Base-by-base conservation (phyloP, 2,113 vertebrate genomes). In the Pimephales promelas region DNA sequence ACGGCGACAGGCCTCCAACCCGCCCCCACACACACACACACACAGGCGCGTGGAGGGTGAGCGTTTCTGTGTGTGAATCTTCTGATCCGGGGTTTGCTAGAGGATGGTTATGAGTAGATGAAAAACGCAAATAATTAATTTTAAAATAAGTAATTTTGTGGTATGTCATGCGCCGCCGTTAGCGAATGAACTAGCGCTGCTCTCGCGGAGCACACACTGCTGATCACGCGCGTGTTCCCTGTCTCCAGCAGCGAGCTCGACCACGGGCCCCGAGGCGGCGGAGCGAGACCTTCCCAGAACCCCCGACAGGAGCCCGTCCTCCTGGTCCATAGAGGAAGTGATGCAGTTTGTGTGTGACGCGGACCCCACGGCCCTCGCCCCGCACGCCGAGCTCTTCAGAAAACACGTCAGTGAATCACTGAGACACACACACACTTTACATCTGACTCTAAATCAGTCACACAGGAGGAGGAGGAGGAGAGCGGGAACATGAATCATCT, bases 281-380 rank as follows among this genome's bases (percentile, higher is more conserved):
- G 96, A 97, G 79, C 92, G 94, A 49, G 95, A 96, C 64, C 87
- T 91, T 81, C 90, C 91, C 84, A 92, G 91, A 82, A 86, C 79
- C 31, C 87, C 88, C 83, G 92, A 85, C 85, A 95, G 94, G 88
- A 95, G 95, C 91, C 97, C 97, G 52, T 93, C 96, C 10, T 93
- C 89, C 86, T 99, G 98, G 98, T 95, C 96, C 86, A 96, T 99
- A 86, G 97, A 98, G 83, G 97, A 99, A 94, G 97, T 99, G 76
- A 98, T 99, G 92, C 93, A 91, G 92, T 99, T 97, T 87, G 95
- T 98, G 89, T 95, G 95, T 90, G 94, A 96, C 83, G 96, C 95
- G 26, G 97, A 99, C 91, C 97, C 97, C 66, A 92, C 94, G 5
- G 94, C 96, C 0, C 92, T 98, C 86, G 96, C 94, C 28, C 95